A percentile compares a stretch with the other conserved stretches of the same genome.
These are phyloP conservation scores for Drosophila guanche DNA, from an alignment of 1,140 invertebrate species.

Conservation along the genomic window DNA sequence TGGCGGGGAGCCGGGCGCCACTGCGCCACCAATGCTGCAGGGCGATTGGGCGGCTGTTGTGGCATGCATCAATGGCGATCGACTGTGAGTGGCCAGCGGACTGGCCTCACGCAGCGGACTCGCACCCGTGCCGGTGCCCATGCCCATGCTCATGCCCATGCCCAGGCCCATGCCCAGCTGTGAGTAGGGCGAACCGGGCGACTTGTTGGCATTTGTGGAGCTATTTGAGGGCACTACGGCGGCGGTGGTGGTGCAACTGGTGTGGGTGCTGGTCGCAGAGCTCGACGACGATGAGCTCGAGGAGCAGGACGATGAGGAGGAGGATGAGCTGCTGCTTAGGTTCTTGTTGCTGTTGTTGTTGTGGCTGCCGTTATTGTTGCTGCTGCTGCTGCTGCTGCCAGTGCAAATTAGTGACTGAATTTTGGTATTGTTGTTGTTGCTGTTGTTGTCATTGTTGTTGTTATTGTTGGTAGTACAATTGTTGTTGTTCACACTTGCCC, in stretches of 20 bases:
- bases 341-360: constrained; percentile 29
- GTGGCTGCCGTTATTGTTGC: background rate
- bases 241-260: constrained; percentile 79
- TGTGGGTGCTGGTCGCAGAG: constrained; percentile 69
- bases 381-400: constrained; percentile 38
- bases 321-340: constrained; percentile 66
- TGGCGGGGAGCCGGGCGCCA: constrained; percentile 62
- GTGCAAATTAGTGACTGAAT: constrained; percentile 49
- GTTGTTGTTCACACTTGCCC: constrained; percentile 58
- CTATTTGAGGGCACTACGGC: constrained; percentile 77
- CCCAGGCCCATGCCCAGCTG: constrained; percentile 44
- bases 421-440: constrained; percentile 67
- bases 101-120: constrained; percentile 61
- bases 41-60: constrained; percentile 52
- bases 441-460: constrained; percentile 48
- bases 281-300: constrained; percentile 72
- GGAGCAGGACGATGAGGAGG: constrained; percentile 72
- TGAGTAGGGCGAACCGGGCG: constrained; percentile 65
- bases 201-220: constrained; percentile 81
- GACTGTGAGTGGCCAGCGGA: constrained; percentile 46
- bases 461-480: constrained; percentile 44
- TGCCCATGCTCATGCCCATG: constrained; percentile 32
- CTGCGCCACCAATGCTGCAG: constrained; percentile 32
- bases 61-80: constrained; percentile 39
- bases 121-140: constrained; percentile 35